Evolutionary conservation across 2,797 vertebrate genomes (phyloP).

Genomic region (Channallabes apus): DNA sequence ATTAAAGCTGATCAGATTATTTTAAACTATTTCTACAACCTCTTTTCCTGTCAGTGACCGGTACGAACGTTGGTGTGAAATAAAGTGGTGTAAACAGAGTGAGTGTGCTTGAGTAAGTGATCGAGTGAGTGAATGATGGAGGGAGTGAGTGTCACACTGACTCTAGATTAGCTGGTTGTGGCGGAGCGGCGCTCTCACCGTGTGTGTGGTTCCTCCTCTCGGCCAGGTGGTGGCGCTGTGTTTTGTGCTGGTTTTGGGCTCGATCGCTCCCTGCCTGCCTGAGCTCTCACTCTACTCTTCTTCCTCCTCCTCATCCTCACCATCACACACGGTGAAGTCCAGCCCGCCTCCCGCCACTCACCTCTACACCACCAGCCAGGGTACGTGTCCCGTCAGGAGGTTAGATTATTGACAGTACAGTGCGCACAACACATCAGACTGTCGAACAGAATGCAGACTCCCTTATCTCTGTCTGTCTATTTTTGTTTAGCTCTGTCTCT

Average conservation of each 20-base stretch:
- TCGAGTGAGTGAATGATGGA: background rate
- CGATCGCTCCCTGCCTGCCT: conserved; percentile 88
- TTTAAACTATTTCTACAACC: no score
- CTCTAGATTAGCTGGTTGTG: conserved; percentile 39
- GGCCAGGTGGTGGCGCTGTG: conserved; percentile 92
- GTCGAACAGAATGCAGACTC: background rate
- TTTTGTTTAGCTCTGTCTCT: background rate
- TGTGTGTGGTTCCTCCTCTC: conserved; percentile 57
- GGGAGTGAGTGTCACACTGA: conserved; percentile 18
- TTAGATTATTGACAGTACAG: background rate
- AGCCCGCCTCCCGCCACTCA: conserved; percentile 78
- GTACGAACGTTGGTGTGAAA: no score
- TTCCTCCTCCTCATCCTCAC: conserved; percentile 78
- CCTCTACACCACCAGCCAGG: conserved; percentile 89
- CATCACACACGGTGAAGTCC: conserved; percentile 84
- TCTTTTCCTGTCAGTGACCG: no score
- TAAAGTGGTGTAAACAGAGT: background rate
- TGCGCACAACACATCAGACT: background rate
- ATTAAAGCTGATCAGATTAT: no score
- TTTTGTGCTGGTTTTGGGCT: conserved; percentile 95
- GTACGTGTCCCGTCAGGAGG: conserved; percentile 72
- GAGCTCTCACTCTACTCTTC: conserved; percentile 84
- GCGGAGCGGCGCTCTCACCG: conserved; percentile 53
- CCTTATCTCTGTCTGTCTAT: background rate
- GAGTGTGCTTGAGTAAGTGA: background rate